These are phyloP conservation scores for Drosophila sordidula DNA, from an alignment of 2,888 invertebrate genomes.

Conservation along the genomic window DNA sequence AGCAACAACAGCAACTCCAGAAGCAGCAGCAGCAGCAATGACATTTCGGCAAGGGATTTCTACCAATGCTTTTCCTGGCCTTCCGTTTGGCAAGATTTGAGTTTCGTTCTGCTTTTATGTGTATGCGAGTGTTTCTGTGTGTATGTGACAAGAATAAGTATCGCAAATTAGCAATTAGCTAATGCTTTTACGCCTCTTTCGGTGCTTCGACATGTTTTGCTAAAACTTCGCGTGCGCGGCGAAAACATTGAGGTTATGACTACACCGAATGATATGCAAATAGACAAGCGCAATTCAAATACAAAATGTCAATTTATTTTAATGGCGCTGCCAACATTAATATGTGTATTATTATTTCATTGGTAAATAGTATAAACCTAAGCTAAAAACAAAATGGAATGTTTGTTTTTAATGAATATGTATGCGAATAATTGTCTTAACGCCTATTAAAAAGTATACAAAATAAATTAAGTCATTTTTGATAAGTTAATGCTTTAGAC, in stretches of 20 bases:
- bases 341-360: not conserved
- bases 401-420: not conserved
- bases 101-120: constrained; percentile 1
- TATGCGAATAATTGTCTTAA: too few relatives aligned
- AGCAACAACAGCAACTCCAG: constrained; percentile 1
- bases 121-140: not conserved
- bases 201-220: constrained; percentile 27
- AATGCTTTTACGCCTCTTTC: constrained; percentile 40
- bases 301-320: constrained; percentile 4
- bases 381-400: too few relatives aligned
- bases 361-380: not conserved
- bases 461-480: too few relatives aligned
- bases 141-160: constrained; percentile 17
- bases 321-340: not conserved
- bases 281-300: constrained; percentile 7
- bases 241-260: constrained; percentile 32
- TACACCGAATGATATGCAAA: constrained; percentile 21
- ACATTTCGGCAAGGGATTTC: not conserved
- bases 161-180: constrained; percentile 48
- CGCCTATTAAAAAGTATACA: too few relatives aligned
- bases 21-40: too few relatives aligned
- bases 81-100: constrained; percentile 4
- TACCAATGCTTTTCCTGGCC: not conserved
- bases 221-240: constrained; percentile 23
- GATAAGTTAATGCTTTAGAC: too few relatives aligned